A percentile compares a stretch with the other conserved stretches of the same genome.
Conservation (phyloP, 2,888 invertebrate genomes). For the Dynastes hyllus region DNA sequence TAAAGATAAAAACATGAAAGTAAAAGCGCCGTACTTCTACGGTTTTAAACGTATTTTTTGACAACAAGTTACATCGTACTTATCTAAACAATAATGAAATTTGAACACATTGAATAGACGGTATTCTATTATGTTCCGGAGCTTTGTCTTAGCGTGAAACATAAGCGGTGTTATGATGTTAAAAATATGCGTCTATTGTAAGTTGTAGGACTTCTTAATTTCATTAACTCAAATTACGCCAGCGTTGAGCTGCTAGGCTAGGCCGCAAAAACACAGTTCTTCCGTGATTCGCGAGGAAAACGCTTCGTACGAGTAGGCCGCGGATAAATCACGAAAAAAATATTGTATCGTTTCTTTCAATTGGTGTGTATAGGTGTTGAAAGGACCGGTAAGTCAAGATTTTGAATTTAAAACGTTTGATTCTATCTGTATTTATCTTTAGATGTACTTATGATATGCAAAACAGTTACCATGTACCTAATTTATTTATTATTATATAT, state of each 20-base stretch:
- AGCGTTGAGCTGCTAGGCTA: conserved; percentile 13
- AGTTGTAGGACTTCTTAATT: conserved; percentile 59
- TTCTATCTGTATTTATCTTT: conserved; percentile 30
- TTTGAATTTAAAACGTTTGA: conserved; percentile 18
- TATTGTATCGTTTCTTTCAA: background rate
- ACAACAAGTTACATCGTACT: too few species aligned
- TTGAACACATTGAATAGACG: conserved; percentile 17
- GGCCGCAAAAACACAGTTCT: conserved; percentile 42
- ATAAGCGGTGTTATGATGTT: conserved; percentile 28
- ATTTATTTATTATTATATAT: conserved; percentile 7
- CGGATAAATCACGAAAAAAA: conserved; percentile 14
- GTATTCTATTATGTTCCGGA: conserved; percentile 31
- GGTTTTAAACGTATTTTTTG: background rate
- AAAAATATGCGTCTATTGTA: conserved; percentile 49
- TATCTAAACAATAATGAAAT: conserved; percentile 17
- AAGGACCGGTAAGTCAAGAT: conserved; percentile 48
- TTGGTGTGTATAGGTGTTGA: conserved; percentile 44
- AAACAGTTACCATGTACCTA: conserved; percentile 49
- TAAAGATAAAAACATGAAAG: too few species aligned
- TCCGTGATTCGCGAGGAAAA: conserved; percentile 32
- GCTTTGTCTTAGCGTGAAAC: conserved; percentile 45
- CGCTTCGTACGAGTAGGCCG: conserved; percentile 24
- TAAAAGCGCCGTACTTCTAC: too few species aligned
- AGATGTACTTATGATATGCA: background rate
- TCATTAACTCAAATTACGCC: conserved; percentile 54